These are phyloP conservation scores for Sericinus montela DNA, from an alignment of 2,888 invertebrate species.

Conservation along the genomic window DNA sequence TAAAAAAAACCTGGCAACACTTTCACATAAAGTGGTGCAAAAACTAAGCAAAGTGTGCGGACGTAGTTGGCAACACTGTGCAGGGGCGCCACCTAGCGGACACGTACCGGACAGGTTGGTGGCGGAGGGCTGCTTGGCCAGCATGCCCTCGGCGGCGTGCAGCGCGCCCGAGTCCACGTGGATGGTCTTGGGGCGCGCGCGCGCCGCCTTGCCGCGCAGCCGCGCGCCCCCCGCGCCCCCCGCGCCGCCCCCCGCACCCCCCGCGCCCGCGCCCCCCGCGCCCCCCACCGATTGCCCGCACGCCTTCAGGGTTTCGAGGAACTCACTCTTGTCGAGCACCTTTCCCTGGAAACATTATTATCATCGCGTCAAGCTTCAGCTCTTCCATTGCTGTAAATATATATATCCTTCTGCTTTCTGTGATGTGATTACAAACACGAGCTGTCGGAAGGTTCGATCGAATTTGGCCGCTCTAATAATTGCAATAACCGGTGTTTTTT, in stretches of 20 bases:
- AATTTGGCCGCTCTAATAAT: too few species aligned
- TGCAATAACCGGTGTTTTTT: too few species aligned
- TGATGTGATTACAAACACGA: too few species aligned
- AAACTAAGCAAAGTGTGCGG: too few species aligned
- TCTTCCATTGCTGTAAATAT: too few species aligned
- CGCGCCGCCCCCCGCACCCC: constrained; percentile 23
- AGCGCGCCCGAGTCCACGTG: constrained; percentile 91
- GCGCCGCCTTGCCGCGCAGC: constrained; percentile 76
- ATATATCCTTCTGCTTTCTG: too few species aligned
- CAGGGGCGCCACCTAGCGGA: too few species aligned
- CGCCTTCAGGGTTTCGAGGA: constrained; percentile 56
- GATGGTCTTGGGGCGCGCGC: constrained; percentile 93
- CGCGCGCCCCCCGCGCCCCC: constrained; percentile 25
- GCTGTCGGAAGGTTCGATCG: too few species aligned
- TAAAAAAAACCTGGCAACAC: too few species aligned
- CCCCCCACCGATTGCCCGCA: constrained; percentile 45
- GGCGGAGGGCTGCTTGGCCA: constrained; percentile 89
- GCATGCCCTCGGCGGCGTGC: constrained; percentile 87
- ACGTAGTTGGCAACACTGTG: too few species aligned
- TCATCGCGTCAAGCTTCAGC: too few species aligned
- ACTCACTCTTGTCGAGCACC: constrained; percentile 83
- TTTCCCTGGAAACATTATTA: constrained; percentile 82
- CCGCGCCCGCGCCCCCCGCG: constrained; percentile 14
- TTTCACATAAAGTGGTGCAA: too few species aligned
- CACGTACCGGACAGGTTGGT: constrained; percentile 88